Conservation (phyloP, 2,888 invertebrate species). For the Thecocarcelia acutangulata region DNA sequence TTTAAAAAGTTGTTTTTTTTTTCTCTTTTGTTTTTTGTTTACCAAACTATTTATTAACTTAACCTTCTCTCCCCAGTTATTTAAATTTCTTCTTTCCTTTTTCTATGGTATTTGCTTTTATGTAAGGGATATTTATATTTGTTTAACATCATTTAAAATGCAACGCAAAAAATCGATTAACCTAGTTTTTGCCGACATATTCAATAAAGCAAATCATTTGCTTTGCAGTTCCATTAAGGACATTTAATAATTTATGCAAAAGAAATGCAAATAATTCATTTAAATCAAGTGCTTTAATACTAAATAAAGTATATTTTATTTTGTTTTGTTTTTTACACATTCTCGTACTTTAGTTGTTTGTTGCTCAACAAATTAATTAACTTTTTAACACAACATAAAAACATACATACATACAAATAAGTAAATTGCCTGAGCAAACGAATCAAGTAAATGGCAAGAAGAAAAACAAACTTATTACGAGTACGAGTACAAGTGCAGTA, state of each 20-base stretch:
- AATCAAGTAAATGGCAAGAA: conserved; percentile 12
- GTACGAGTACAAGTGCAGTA: conserved; percentile 36
- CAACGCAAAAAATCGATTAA: conserved; percentile 48
- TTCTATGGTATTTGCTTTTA: too few relatives aligned
- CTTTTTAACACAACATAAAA: conserved; percentile 43
- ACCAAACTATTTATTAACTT: too few relatives aligned
- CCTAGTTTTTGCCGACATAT: conserved; percentile 23
- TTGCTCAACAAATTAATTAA: conserved; percentile 56
- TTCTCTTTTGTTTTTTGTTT: too few relatives aligned
- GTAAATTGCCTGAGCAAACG: conserved; percentile 3
- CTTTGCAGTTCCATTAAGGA: conserved; percentile 25
- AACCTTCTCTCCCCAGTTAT: too few relatives aligned
- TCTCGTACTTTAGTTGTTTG: not conserved
- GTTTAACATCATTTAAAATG: not conserved
- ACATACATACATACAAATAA: conserved; percentile 11
- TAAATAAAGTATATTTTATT: not conserved
- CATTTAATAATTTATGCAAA: conserved; percentile 37
- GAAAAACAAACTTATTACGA: not conserved
- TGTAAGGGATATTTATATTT: too few relatives aligned
- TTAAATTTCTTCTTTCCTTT: too few relatives aligned
- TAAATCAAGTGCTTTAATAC: conserved; percentile 19
- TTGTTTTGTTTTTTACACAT: not conserved
- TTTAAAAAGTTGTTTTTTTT: too few relatives aligned
- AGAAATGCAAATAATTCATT: conserved; percentile 34
- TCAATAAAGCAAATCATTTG: conserved; percentile 6